Base-by-base conservation (phyloP, 2,797 vertebrate species). In the Epinephelus malabaricus region DNA sequence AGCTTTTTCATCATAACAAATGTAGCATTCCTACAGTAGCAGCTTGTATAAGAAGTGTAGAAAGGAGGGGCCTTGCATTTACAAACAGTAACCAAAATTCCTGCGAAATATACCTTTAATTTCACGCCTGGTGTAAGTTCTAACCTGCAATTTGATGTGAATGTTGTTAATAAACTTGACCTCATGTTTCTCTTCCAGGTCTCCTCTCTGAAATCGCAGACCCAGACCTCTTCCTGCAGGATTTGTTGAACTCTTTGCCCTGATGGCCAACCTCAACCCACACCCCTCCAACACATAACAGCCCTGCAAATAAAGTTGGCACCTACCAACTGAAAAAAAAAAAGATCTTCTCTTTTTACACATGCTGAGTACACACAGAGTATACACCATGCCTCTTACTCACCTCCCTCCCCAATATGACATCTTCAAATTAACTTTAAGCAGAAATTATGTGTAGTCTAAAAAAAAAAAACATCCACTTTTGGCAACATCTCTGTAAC, bases 161-260 rank as follows among this genome's bases (percentile, higher is more conserved):
- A 43, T 40, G 9, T 51, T 38, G 21, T 12, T 0, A 2, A 19
- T 1, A 56, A 66, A 43, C 15, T n/a, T 49, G 2, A 55, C 43
- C 7, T 27, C 0, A 0, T 40, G 21, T 67, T 70, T 87, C 78
- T 62, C 85, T 79, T 85, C 6, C 90, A 99, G 98, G 98, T 85
- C 97, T 99, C 65, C 95, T 99, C 67, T 95, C 97, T 62, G 98
- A 99, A 83, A 96, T 99, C 92, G 94, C 86, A 2, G 97, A 98
- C 63, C 97, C 98, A 0, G 97, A 99, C 82, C 94, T 94, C 94
- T 99, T 99, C 95, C 95, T 99, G 85, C 97, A 97, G 93, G 98
- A 99, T 81, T 95, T 99, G 85, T 86, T 99, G 94, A 98, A 97
- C 96, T 97, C 97, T 92, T 93, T 99, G 89, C 97, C 98, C 93